Conservation (phyloP, 2,888 invertebrate species). For the Himalopsyche tibetana region DNA sequence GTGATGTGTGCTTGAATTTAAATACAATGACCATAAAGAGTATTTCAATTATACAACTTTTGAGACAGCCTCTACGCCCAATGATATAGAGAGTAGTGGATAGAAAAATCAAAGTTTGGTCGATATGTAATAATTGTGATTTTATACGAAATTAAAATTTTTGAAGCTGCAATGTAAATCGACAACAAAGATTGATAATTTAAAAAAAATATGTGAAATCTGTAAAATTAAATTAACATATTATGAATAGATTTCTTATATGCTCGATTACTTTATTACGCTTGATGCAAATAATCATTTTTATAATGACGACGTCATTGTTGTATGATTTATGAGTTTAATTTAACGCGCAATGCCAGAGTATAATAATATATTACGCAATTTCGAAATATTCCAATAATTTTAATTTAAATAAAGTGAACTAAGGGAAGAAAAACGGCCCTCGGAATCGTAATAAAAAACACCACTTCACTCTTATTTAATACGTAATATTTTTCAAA, state of each 20-base stretch:
- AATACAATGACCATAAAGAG: too few species aligned
- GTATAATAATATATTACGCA: slow-evolving; percentile 41
- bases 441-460: slow-evolving; percentile 45
- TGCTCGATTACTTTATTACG: neutral
- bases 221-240: too few species aligned
- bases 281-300: neutral
- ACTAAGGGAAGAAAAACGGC: slow-evolving; percentile 28
- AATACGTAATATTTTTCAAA: slow-evolving; percentile 59
- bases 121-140: too few species aligned
- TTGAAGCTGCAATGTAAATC: too few species aligned
- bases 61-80: too few species aligned
- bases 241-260: neutral
- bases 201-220: too few species aligned
- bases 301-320: neutral
- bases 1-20: too few species aligned
- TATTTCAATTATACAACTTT: too few species aligned
- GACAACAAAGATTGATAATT: too few species aligned
- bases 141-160: too few species aligned
- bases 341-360: slow-evolving; percentile 5
- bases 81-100: too few species aligned
- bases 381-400: slow-evolving; percentile 40
- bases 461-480: slow-evolving; percentile 55
- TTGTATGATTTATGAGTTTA: slow-evolving; percentile 5
- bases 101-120: too few species aligned
- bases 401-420: slow-evolving; percentile 42